Conservation (phyloP, 2,113 vertebrate genomes). For the Neotragus pygmaeus region DNA sequence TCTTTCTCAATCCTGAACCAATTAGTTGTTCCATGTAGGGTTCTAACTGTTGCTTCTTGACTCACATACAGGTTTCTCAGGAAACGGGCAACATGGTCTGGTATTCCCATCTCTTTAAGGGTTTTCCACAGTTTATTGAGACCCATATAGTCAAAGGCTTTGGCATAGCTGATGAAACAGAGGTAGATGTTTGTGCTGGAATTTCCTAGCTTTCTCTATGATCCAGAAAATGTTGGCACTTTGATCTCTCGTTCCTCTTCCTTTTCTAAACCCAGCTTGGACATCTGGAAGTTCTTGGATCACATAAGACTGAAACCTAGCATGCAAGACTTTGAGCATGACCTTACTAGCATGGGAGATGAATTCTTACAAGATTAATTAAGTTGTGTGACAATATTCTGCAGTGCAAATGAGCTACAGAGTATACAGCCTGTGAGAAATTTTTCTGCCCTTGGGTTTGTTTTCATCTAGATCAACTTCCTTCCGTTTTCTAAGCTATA, state of each 20-base stretch:
- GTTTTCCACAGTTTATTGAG: neutral
- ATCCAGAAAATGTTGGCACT: neutral
- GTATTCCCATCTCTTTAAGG: neutral
- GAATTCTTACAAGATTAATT: neutral
- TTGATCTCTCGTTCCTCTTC: neutral
- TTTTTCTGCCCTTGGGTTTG: neutral
- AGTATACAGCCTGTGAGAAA: neutral
- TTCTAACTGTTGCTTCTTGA: neutral
- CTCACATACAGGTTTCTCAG: neutral
- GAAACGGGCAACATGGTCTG: neutral
- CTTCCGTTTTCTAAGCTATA: neutral
- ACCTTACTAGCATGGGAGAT: neutral
- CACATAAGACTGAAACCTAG: neutral
- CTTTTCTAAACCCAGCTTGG: neutral
- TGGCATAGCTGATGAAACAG: neutral
- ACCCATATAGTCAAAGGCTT: neutral
- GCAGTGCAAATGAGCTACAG: neutral
- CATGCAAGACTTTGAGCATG: neutral
- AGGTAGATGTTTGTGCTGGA: neutral
- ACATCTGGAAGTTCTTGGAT: neutral
- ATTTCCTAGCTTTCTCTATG: neutral
- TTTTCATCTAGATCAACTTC: neutral
- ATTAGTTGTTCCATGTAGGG: neutral
- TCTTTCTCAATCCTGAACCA: neutral
- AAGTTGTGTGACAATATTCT: neutral